phyloP scores from a whole-genome alignment of 2,113 vertebrate genomes.

The Grus americana region DNA sequence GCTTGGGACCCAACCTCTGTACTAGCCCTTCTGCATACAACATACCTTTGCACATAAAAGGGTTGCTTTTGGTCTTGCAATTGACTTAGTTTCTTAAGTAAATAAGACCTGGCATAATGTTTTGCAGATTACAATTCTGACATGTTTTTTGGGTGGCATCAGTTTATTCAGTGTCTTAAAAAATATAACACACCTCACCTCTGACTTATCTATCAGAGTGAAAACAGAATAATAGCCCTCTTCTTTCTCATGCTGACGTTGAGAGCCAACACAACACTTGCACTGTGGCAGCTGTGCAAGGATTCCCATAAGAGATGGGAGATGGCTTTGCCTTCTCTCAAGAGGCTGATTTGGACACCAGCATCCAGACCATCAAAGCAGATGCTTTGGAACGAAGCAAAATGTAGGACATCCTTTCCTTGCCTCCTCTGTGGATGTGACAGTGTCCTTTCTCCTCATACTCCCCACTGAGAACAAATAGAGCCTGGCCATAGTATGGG shows the following conservation, averaged over 20 bases:
- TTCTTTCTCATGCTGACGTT: accelerated
- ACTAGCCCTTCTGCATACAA: background rate
- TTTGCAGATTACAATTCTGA: background rate
- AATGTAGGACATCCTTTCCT: background rate
- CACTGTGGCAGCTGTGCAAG: accelerated
- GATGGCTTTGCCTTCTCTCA: background rate
- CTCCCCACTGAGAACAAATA: background rate
- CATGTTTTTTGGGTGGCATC: background rate
- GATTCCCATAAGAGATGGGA: background rate
- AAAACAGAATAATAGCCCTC: background rate
- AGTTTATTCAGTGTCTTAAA: background rate
- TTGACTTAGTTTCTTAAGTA: background rate
- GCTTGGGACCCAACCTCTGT: background rate
- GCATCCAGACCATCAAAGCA: background rate
- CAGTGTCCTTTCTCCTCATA: background rate
- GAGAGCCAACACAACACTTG: background rate
- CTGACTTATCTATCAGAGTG: background rate
- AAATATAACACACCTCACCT: background rate
- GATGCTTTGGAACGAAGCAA: background rate
- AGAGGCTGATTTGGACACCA: background rate
- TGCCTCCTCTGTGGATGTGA: background rate
- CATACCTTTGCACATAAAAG: background rate
- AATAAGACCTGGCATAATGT: background rate
- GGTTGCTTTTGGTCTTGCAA: background rate
- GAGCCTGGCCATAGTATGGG: background rate